Evolutionary conservation across 1,140 invertebrate species (phyloP), one percentile per base, ranked within the genome.

Genomic region (Megalopta genalis): DNA sequence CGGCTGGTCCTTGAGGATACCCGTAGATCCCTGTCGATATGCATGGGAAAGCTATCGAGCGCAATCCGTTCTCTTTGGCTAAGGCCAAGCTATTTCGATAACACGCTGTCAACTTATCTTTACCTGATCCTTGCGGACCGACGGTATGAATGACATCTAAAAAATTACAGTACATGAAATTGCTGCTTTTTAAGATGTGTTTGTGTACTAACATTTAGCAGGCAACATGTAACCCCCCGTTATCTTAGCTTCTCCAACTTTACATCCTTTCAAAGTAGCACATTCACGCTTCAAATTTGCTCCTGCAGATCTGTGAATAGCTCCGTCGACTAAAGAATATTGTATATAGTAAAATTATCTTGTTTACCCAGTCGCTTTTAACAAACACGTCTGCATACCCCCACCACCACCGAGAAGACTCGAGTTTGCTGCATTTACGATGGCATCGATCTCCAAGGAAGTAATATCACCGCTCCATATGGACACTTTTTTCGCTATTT

Each of bases 381-480:
- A 21, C 2, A n/a, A 59, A 25, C n/a, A 57, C 1, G 6, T 54
- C 52, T 18, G 77, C 66, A 10, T 89, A 94, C 94, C 94, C 93
- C 98, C 98, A 49, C 97, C 97, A 42, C 98, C 97, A 59, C 97
- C 97, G 25, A 95, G 89, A 42, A 99, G 92, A 18, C 90, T 91
- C 9, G 94, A 94, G 93, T 99, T 99, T 2, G 98, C 98, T 66
- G 98, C 98, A 95, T 99, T 99, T 0, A 98, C 97, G 88, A 99
- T 98, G 5, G 95, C 97, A 94, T 98, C 97, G 75, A 98, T 95
- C 94, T 97, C 96, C 16, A 99, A 92, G 60, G 93, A 94, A 1
- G 97, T 98, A n/a, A 99, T 98, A 90, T 98, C 97, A 14, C 97
- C 97, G 90, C 93, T 92, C 93, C 94, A 96, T 70, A 96, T 91